phyloP scores from a whole-genome alignment of 2,797 vertebrate species.

The Alosa sapidissima region DNA sequence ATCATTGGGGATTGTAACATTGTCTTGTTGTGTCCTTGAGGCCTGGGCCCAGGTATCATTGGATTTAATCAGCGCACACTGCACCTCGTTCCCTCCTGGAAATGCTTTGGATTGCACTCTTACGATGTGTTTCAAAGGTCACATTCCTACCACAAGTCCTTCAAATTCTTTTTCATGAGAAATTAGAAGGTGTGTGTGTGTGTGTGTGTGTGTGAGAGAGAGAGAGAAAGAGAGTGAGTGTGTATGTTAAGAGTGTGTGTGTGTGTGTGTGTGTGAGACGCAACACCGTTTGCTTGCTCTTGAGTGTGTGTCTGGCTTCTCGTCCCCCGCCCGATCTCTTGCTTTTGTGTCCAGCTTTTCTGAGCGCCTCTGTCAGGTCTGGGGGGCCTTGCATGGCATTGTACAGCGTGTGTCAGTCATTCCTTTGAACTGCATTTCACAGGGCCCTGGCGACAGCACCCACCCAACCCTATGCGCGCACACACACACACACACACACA shows the following conservation, averaged over 20 bases:
- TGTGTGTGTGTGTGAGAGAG: constrained; percentile 5
- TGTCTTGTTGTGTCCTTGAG: background rate
- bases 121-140: background rate
- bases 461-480: constrained; percentile 28
- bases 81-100: background rate
- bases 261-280: constrained; percentile 20
- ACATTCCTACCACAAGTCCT: constrained; percentile 24
- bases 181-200: constrained; percentile 37
- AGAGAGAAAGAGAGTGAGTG: constrained; percentile 23
- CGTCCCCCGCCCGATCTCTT: constrained; percentile 29
- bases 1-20: background rate
- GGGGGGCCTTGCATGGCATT: constrained; percentile 73
- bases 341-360: constrained; percentile 34
- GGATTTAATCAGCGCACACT: background rate
- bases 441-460: constrained; percentile 56
- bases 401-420: constrained; percentile 67
- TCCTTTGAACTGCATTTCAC: constrained; percentile 61
- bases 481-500: constrained; percentile 52
- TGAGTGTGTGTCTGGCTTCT: constrained; percentile 27
- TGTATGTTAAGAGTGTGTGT: background rate
- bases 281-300: constrained; percentile 54
- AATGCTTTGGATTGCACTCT: background rate
- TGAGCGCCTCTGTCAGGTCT: constrained; percentile 59
- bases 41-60: constrained; percentile 9
- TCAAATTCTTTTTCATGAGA: constrained; percentile 18